phyloP scores from a whole-genome alignment of 2,113 vertebrate genomes.

The Cyanoderma ruficeps region DNA sequence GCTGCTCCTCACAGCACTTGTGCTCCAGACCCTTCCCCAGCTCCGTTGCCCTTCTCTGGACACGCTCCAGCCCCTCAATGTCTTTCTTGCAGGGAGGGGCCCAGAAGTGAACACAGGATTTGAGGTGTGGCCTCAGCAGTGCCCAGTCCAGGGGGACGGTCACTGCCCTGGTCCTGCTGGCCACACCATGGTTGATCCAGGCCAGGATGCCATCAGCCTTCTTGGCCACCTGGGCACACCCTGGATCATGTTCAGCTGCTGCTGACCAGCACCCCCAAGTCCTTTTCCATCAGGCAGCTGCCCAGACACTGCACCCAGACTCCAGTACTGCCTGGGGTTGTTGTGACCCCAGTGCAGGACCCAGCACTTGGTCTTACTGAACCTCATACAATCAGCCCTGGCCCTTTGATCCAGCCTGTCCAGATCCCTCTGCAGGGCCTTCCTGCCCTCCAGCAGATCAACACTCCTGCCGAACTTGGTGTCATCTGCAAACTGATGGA shows the following conservation, averaged over 20 bases:
- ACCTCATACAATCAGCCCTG: neutral
- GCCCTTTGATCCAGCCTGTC: neutral
- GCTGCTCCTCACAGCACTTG: no score
- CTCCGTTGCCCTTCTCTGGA: no score
- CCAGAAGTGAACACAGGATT: no score
- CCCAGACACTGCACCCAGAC: fast-evolving
- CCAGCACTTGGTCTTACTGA: fast-evolving
- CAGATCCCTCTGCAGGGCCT: neutral
- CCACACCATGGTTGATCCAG: neutral
- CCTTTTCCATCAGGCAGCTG: neutral
- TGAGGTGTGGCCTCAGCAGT: no score
- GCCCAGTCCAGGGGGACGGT: neutral
- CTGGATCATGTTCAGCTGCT: neutral
- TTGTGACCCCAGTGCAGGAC: neutral
- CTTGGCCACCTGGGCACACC: neutral
- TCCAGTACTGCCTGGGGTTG: fast-evolving
- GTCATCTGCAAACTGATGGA: neutral
- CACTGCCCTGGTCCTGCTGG: neutral
- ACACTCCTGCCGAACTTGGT: neutral
- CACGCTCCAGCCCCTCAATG: no score
- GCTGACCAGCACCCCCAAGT: neutral
- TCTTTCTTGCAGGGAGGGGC: no score
- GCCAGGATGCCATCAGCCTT: neutral
- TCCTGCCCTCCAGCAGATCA: neutral
- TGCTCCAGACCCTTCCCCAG: no score